Base-by-base conservation (phyloP, 2,113 vertebrate species). In the Gavia stellata region DNA sequence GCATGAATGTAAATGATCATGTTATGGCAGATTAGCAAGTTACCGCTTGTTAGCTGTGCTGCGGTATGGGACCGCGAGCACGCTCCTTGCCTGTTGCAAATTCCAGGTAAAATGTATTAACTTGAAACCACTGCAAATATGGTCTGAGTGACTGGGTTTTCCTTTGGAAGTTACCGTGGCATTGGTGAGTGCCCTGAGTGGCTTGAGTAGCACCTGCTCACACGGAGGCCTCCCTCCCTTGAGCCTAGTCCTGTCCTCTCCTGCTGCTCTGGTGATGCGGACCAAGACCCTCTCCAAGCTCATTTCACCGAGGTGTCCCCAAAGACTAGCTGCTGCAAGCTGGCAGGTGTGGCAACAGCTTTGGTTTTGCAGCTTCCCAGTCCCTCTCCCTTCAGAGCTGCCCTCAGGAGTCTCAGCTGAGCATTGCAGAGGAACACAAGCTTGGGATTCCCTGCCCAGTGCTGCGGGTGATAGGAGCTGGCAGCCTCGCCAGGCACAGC, bases 11-110 rank as follows among this genome's bases (percentile, higher is more conserved):
- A 94, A 89, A 91, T 78, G 94, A 86, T 96, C 63, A 18, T 31
- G 83, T 94, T 95, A 74, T 95, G 95, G 95, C 91, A 92, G 94
- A 86, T 84, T 42, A 95, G 77, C 94, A 84, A 94, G 96, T 92
- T 86, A 8, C 89, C 7, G 26, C 95, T 94, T 96, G 95, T 79
- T 84, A 29, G 88, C 81, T 18, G 63, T 17, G 50, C 95, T 81
- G 95, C 1, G 12, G 74, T 66, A 14, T 55, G 89, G 77, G 55
- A 89, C 93, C 47, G 14, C 17, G 38, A 66, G 91, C 92, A 71
- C 56, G 0, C 86, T 84, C 29, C 86, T 44, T 17, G 55, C 83
- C 92, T 70, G 23, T 5, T 89, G 68, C 50, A 38, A 53, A 71
- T 87, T 79, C 84, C 93, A 92, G 73, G 89, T 81, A 40, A 94